Base-by-base conservation (phyloP, 2,888 invertebrate genomes). In the Acholoe squamosa region DNA sequence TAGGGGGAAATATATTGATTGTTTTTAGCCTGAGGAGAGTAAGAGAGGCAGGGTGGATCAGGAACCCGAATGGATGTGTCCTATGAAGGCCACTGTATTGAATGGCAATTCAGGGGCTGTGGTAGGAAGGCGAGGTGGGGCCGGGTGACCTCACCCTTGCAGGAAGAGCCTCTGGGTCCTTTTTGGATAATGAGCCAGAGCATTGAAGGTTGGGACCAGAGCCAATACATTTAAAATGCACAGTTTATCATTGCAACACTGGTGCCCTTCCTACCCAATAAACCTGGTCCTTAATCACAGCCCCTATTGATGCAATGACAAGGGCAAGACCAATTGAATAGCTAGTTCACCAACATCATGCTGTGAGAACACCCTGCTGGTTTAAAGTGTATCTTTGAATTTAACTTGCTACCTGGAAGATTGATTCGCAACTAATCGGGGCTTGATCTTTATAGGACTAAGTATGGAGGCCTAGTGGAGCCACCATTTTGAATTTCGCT, bases 1-100 rank as follows among this genome's bases (percentile, higher is more conserved):
- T 28, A 28, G 71, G 28, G 19, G 28, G 71, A 71, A 28, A 71
- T 71, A 71, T 71, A 71, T 71, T 71, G 71, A 71, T 71, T 71
- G 71, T 71, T 71, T 71, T 71, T 28, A 71, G 71, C 71, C 28
- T 28, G 71, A 28, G 71, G 71, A 25, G 28, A 14, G 71, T 71
- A 22, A 14, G 28, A 28, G 31, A 25, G 28, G 25, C 3, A 14
- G 28, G 71, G 71, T 0, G 71, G 71, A 14, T 14, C 71, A 28
- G 25, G 71, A 14, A 71, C 71, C 71, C 28, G 28, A 71, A 28
- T 71, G 14, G 71, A 28, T 71, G 71, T 28, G 19, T n/a, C 61
- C 61, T 61, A 61, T 61, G 61, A n/a, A 61, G 61, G 61, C 1
- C 22, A 43, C 43, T 43, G 43, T 43, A 43, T 43, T 43, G 43